Evolutionary conservation across 1,140 invertebrate species (phyloP), one percentile per base, ranked within the genome.

Genomic region (Leptinotarsa texana): DNA sequence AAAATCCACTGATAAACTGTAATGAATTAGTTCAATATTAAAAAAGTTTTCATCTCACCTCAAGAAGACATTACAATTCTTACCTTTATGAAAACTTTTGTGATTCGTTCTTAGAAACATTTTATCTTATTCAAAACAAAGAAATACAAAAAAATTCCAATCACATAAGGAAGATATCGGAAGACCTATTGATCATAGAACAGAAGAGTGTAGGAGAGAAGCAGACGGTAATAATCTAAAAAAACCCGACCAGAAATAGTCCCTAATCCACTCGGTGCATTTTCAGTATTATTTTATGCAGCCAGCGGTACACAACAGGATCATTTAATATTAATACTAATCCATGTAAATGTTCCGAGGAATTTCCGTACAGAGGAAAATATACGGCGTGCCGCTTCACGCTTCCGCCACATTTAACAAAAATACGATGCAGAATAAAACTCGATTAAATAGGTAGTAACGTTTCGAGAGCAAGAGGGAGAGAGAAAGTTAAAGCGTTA

Each of bases 391-490:
- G 62, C 62, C 63, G 57, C 15, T 70, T 57, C 15, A 33, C 62
- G 62, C 62, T 72, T 72, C 62, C 61, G 57, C 21, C 42, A 65
- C 71, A 72, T 65, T 72, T 63, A 72, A 72, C 62, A 65, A 72
- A 72, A 72, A 72, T 72, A 72, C 71, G 71, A 72, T 72, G 61
- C 61, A 17, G 33, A 72, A 72, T 72, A 65, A 72, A 72, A 72
- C 71, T 72, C 71, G 49, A 72, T 72, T 72, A 72, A 72, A 72
- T 65, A n/a, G n/a, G n/a, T n/a, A 72, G 49, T 72, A 72, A 57
- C 74, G 65, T 62, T 70, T 71, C 63, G 18, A 70, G 57, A 67
- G 18, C 21, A 24, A 42, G 33, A 8, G 24, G 66, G 42, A 49
- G 22, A 68, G 63, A 18, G 57, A 61, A 70, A 63, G 67, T 74